Conservation (phyloP, 2,113 vertebrate species). For the Paraplagusia blochii region DNA sequence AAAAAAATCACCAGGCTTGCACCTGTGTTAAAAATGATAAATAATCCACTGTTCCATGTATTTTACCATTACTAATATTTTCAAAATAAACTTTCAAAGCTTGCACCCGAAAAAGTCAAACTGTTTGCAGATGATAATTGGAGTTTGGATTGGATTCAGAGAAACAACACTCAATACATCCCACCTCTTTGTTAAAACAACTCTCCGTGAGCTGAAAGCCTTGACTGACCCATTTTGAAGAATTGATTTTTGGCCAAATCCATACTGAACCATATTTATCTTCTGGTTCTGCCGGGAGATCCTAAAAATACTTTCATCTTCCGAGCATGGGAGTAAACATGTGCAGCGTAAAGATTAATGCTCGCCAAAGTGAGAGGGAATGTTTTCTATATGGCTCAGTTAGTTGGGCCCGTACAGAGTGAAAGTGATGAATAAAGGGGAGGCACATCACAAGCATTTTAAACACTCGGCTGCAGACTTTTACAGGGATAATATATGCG, state of each 20-base stretch:
- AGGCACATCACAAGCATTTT: constrained; percentile 41
- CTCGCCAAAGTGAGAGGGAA: neutral
- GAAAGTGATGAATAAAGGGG: constrained; percentile 21
- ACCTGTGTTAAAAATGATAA: too few relatives aligned
- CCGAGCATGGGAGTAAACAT: neutral
- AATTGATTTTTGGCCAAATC: constrained; percentile 31
- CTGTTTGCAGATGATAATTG: neutral
- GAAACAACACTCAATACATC: neutral
- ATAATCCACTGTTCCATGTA: too few relatives aligned
- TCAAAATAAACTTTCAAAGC: neutral
- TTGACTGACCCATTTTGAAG: constrained; percentile 15
- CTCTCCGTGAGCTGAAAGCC: neutral
- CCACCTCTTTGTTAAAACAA: neutral
- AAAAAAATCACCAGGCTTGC: too few relatives aligned
- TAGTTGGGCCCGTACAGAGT: constrained; percentile 7
- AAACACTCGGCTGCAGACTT: constrained; percentile 27
- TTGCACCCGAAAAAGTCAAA: neutral
- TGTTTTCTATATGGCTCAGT: neutral
- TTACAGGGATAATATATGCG: constrained; percentile 42
- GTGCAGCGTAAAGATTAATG: neutral
- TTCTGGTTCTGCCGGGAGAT: constrained; percentile 5
- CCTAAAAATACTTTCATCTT: constrained; percentile 23
- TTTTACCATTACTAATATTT: too few relatives aligned
- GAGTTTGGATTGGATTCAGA: neutral
- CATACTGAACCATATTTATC: constrained; percentile 12